A percentile compares a stretch with the other conserved stretches of the same genome.
Evolutionary conservation across 2,888 invertebrate genomes (phyloP).

Genomic region (Ecliptopera silaceata): DNA sequence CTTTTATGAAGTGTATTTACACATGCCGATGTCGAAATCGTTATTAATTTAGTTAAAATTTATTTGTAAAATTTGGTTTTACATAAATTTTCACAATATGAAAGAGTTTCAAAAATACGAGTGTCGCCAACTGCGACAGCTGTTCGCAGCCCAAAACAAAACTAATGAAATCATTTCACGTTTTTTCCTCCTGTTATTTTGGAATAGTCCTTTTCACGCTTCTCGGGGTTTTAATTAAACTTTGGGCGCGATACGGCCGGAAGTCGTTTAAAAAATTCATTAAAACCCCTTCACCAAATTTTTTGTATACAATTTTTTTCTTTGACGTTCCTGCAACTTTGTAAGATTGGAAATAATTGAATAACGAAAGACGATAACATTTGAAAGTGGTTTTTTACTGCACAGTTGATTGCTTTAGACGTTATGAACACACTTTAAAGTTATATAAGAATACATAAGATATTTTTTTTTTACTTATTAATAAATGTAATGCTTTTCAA

Average conservation of each 20-base stretch:
- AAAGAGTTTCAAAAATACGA: constrained; percentile 29
- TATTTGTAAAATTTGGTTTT: constrained; percentile 16
- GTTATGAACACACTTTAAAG: no score
- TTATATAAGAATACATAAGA: no score
- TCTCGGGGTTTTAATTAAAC: constrained; percentile 69
- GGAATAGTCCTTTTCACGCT: constrained; percentile 61
- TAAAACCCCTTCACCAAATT: constrained; percentile 56
- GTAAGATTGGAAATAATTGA: constrained; percentile 10
- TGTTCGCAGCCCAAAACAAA: constrained; percentile 46
- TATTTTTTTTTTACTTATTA: no score
- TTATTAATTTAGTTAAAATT: no score
- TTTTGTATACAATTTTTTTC: constrained; percentile 51
- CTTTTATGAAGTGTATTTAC: no score
- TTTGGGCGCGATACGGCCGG: constrained; percentile 55
- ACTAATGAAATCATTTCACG: constrained; percentile 48
- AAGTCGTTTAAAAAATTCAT: constrained; percentile 66
- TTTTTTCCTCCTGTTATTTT: constrained; percentile 58
- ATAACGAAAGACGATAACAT: not conserved
- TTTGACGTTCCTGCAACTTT: constrained; percentile 28
- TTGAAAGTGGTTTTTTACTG: not conserved
- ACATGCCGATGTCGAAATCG: no score
- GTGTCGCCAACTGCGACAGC: constrained; percentile 39
- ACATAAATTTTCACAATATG: constrained; percentile 13
- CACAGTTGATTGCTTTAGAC: no score
- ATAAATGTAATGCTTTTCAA: no score